Evolutionary conservation across 2,888 invertebrate genomes (phyloP).

Genomic region (Pandemis heparana): DNA sequence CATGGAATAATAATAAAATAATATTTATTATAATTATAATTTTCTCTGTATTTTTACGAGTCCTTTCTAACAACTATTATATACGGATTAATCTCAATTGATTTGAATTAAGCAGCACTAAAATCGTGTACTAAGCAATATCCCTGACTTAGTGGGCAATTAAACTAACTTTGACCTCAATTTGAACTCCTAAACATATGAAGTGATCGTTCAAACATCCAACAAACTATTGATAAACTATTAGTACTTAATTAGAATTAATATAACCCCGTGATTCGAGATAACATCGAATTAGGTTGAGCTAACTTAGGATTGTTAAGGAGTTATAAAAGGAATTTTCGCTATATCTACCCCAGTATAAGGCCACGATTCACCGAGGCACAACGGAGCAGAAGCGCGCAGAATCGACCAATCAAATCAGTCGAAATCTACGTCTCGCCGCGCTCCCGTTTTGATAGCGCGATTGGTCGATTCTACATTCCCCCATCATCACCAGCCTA

Average conservation of each 20-base stretch:
- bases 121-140: neutral
- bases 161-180: conserved; percentile 4
- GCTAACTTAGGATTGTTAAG: neutral
- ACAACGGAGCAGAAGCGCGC: no score
- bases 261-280: neutral
- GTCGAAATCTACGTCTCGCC: no score
- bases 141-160: neutral
- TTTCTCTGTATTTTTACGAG: no score
- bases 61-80: no score
- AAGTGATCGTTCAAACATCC: conserved; percentile 1
- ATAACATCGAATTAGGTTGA: neutral
- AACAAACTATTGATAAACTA: conserved; percentile 9
- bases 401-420: no score
- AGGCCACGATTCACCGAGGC: no score
- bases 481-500: no score
- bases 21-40: no score
- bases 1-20: no score
- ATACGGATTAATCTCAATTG: neutral
- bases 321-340: neutral
- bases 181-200: neutral
- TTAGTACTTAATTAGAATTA: neutral
- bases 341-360: neutral
- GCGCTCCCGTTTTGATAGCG: no score
- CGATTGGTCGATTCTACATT: no score
- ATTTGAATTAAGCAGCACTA: neutral